These are phyloP conservation scores for Proales similis DNA, from an alignment of 1,140 invertebrate species.

Conservation along the genomic window DNA sequence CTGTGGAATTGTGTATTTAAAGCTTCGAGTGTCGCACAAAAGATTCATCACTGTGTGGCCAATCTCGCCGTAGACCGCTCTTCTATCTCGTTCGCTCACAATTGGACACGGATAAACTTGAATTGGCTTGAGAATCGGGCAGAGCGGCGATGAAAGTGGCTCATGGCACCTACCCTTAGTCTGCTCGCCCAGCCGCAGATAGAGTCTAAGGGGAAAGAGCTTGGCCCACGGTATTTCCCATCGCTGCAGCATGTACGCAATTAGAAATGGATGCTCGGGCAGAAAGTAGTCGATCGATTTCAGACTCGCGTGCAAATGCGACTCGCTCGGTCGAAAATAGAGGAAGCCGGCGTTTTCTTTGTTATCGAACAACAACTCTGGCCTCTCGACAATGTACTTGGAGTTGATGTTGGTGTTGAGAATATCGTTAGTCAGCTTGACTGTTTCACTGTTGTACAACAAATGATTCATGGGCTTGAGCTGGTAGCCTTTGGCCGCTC, in stretches of 20 bases:
- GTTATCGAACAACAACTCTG: conserved; percentile 64
- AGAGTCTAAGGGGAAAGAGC: conserved; percentile 68
- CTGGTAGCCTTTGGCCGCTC: conserved; percentile 19
- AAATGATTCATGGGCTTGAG: conserved; percentile 22
- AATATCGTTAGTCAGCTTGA: conserved; percentile 3
- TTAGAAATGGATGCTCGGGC: conserved; percentile 68
- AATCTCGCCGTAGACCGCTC: conserved; percentile 76
- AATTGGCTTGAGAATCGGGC: conserved; percentile 38
- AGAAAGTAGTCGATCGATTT: conserved; percentile 62
- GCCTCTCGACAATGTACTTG: conserved; percentile 45
- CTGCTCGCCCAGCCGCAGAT: conserved; percentile 73
- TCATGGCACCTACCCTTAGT: conserved; percentile 61
- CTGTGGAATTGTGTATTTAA: conserved; percentile 70
- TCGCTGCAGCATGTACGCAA: conserved; percentile 73
- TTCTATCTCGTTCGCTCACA: conserved; percentile 68
- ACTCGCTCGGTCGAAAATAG: conserved; percentile 65
- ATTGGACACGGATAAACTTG: conserved; percentile 73
- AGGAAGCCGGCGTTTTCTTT: conserved; percentile 75
- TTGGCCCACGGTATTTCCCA: conserved; percentile 80
- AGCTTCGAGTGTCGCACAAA: conserved; percentile 77
- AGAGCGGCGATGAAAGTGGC: background rate
- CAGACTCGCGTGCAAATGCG: conserved; percentile 61
- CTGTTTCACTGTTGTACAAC: conserved; percentile 4
- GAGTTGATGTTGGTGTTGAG: background rate
- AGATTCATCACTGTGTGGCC: conserved; percentile 84